Base-by-base conservation (phyloP, 2,797 vertebrate genomes). In the Sebastes diaconus region DNA sequence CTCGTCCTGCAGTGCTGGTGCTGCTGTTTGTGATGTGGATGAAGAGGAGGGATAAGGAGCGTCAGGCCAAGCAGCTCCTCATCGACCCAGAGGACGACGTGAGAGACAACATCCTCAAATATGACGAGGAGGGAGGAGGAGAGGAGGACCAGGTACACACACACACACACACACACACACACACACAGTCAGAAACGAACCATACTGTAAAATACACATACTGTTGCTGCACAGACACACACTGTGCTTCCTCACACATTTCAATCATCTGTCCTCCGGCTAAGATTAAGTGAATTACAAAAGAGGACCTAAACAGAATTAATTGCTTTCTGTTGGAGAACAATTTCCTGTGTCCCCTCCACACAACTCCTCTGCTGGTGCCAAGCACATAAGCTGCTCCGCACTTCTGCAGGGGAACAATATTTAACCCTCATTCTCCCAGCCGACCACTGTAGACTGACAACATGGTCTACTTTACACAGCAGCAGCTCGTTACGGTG, bases 61-160 rank as follows among this genome's bases (percentile, higher is more conserved):
- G 97, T 0, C 97, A 97, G 84, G 97, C 97, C 5, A 99, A 99
- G 88, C 97, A 99, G 93, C 95, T 99, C 16, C 97, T 99, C 52
- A 98, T 99, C 0, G 98, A 99, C 93, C 97, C 98, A 0, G 98
- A 98, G 92, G 98, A 99, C 0, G 98, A 98, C 0, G 97, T 99
- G 34, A 92, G 98, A 1, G 98, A 99, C 94, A 99, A 99, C 86
- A 99, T 99, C 86, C 96, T 99, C 39, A 98, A 98, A 87, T 99
- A 99, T 0, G 98, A 99, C 0, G 98, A 99, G 81, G 98, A 98
- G 36, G 98, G 98, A 2, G 98, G 97, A 0, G 98, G 98, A 68
- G 98, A 98, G 89, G 98, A 99, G 84, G 98, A 99, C 87, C 98
- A 98, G 97, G 97, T 98, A 87, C 10, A 4, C 3, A 50, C 46